Percentiles rank a stretch among this genome's conserved stretches.
These are phyloP conservation scores for Prinia subflava DNA, from an alignment of 2,113 vertebrate species.

Conservation along the genomic window DNA sequence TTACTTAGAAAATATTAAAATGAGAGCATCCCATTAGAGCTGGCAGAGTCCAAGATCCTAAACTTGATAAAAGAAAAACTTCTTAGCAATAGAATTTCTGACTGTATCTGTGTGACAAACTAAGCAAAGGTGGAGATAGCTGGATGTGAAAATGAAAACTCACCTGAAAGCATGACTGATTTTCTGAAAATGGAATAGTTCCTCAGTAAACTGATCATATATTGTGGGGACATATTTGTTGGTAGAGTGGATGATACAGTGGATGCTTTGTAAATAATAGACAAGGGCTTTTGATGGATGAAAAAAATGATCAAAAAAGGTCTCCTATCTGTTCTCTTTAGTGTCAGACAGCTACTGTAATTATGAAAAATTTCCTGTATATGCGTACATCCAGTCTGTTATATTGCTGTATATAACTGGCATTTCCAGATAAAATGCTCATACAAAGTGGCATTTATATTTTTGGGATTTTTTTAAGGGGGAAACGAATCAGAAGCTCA, in stretches of 20 bases:
- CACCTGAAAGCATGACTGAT: not conserved
- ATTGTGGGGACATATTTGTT: not conserved
- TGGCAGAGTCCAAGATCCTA: not conserved
- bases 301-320: conserved; percentile 11
- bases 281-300: not conserved
- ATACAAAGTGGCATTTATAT: not conserved
- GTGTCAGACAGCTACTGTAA: conserved; percentile 18
- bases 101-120: not conserved
- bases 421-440: conserved; percentile 41
- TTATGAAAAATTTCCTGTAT: conserved; percentile 25
- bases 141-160: conserved; percentile 15
- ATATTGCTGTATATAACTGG: conserved; percentile 27
- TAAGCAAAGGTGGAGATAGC: not conserved
- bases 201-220: not conserved
- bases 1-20: not conserved
- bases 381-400: not conserved
- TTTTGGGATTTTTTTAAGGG: conserved; percentile 54
- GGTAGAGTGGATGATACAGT: conserved; percentile 4
- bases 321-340: conserved; percentile 14
- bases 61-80: not conserved
- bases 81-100: not conserved
- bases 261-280: conserved; percentile 18
- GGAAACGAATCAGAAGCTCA: conserved; percentile 72
- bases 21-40: not conserved
- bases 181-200: conserved; percentile 1